Conservation (phyloP, 2,797 vertebrate genomes). For the Ctenopoma kingsleyae region DNA sequence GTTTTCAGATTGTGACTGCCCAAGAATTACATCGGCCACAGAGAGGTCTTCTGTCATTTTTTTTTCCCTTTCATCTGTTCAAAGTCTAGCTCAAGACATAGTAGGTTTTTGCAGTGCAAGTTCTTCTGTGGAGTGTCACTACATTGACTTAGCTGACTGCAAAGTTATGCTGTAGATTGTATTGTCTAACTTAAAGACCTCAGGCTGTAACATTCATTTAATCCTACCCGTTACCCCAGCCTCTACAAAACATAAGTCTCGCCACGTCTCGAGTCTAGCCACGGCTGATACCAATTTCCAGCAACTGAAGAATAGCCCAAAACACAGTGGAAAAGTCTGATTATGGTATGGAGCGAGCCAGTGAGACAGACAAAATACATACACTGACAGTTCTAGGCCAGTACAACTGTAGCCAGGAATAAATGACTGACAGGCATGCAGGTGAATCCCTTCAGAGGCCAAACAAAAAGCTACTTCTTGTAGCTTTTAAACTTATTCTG, state of each 20-base stretch:
- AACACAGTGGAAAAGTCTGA: slow-evolving; percentile 3
- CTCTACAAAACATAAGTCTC: not conserved
- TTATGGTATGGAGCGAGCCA: not conserved
- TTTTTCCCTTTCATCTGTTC: not conserved
- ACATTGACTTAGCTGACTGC: not conserved
- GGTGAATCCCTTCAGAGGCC: slow-evolving; percentile 11
- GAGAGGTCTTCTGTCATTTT: not conserved
- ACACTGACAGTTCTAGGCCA: slow-evolving; percentile 25
- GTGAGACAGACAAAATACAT: slow-evolving; percentile 9
- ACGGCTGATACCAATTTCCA: not conserved
- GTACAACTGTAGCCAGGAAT: not conserved
- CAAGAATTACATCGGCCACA: slow-evolving; percentile 2
- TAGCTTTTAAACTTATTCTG: slow-evolving; percentile 4
- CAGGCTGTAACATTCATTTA: not conserved
- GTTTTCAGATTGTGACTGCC: not conserved
- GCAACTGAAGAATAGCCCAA: not conserved
- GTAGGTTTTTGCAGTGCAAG: not conserved
- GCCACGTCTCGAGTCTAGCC: not conserved
- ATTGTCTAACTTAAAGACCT: not conserved
- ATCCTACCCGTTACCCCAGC: not conserved
- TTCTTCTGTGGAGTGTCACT: not conserved
- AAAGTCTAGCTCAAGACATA: not conserved
- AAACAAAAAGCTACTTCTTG: not conserved
- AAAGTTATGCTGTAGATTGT: not conserved
- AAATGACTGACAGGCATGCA: slow-evolving; percentile 19